Evolutionary conservation across 1,140 invertebrate species (phyloP), one percentile per base, ranked within the genome.

Genomic region (Trichoplusia ni): DNA sequence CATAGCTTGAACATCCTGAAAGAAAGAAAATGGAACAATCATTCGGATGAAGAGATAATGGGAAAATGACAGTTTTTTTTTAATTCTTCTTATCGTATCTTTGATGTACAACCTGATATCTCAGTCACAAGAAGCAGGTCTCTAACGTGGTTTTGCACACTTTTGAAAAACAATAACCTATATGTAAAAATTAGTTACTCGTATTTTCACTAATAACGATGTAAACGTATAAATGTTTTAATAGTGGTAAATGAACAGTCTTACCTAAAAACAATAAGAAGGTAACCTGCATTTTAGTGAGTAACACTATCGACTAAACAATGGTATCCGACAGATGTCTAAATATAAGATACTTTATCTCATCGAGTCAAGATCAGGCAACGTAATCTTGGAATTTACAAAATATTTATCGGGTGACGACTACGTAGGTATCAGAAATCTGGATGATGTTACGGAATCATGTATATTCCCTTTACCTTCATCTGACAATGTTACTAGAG

Each of bases 281-380:
- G n/a, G 11, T n/a, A 5, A 46, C 8, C 64, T 51, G 40, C 69
- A 67, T 68, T 65, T 68, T 72, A 14, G 29, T 21, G 54, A 35
- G 37, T 27, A 42, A 64, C 40, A 64, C 16, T 29, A 35, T 37
- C 19, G 35, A 62, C 58, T 65, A 46, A 63, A 54, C 54, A 53
- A 54, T 40, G 13, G 4, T 18, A 14, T 29, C 6, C n/a, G 7
- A 33, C n/a, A n/a, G n/a, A 23, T 19, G 38, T 27, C 5, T 19
- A 40, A 23, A 42, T 42, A 63, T 68, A 63, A 64, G 64, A 54
- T 74, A 67, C 11, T 49, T 47, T 76, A 76, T 75, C 73, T 61
- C n/a, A 42, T 35, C 23, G 64, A 62, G 49, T 63, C 60, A 64
- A 71, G 67, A 76, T 76, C 68, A 66, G 61, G 25, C 60, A 19